phyloP scores from a whole-genome alignment of 1,140 invertebrate species.

The Parapsyche elsis region DNA sequence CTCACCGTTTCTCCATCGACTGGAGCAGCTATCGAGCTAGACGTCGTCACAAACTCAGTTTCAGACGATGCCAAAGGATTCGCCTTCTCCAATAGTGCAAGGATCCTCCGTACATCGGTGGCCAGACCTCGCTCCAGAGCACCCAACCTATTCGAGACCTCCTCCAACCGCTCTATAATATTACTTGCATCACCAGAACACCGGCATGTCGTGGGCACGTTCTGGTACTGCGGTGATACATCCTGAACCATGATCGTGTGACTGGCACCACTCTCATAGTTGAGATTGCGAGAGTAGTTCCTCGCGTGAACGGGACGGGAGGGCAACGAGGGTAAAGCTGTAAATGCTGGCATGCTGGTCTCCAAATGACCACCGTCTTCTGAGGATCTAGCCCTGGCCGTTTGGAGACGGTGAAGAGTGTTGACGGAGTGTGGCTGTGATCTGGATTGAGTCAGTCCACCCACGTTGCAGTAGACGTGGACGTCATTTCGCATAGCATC shows the following conservation, averaged over 20 bases:
- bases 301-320: slow-evolving; percentile 47
- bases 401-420: slow-evolving; percentile 61
- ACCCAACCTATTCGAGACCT: slow-evolving; percentile 71
- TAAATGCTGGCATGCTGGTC: slow-evolving; percentile 48
- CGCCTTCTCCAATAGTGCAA: slow-evolving; percentile 73
- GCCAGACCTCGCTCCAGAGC: slow-evolving; percentile 74
- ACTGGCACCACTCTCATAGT: slow-evolving; percentile 50
- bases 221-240: slow-evolving; percentile 65
- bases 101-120: slow-evolving; percentile 74
- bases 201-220: slow-evolving; percentile 57
- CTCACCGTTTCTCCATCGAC: slow-evolving; percentile 61
- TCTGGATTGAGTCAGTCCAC: slow-evolving; percentile 59
- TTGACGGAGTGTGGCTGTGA: slow-evolving; percentile 66
- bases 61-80: slow-evolving; percentile 63
- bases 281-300: slow-evolving; percentile 51
- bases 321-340: slow-evolving; percentile 38
- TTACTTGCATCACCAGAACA: slow-evolving; percentile 59
- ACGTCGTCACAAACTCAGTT: slow-evolving; percentile 62
- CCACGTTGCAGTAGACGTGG: slow-evolving; percentile 55
- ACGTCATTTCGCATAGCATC: slow-evolving; percentile 65
- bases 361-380: slow-evolving; percentile 50
- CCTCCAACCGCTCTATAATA: slow-evolving; percentile 70
- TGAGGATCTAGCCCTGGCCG: slow-evolving; percentile 39
- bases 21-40: slow-evolving; percentile 59
- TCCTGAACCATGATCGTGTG: slow-evolving; percentile 59